Evolutionary conservation across 1,140 invertebrate genomes (phyloP).

Genomic region (Druon quercuslanigerum): DNA sequence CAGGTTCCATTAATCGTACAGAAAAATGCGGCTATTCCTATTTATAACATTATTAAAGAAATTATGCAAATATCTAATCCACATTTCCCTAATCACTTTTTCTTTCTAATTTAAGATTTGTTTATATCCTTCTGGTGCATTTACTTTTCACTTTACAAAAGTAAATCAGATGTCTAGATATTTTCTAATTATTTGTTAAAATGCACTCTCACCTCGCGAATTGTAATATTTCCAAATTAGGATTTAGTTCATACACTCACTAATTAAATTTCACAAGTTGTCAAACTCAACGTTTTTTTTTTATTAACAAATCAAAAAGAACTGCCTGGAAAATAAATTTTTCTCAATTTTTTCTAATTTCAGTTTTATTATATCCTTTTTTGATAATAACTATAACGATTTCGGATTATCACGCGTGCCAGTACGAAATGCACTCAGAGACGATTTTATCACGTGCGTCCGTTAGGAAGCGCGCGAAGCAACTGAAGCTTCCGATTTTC

Average conservation of each 20-base stretch:
- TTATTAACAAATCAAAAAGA: background rate
- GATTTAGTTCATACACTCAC: background rate
- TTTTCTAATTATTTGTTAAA: no score
- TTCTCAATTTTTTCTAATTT: background rate
- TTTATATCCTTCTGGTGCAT: no score
- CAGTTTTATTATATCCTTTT: background rate
- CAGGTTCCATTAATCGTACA: no score
- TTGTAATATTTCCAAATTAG: background rate
- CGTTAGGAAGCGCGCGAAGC: conserved; percentile 67
- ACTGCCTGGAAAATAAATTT: background rate
- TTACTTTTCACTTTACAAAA: no score
- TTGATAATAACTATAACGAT: background rate
- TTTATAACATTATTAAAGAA: no score
- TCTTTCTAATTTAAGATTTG: no score
- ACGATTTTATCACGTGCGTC: conserved; percentile 50
- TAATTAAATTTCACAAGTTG: background rate
- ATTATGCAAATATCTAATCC: no score
- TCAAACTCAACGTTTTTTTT: background rate
- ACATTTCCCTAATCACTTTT: no score
- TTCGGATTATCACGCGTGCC: conserved; percentile 19
- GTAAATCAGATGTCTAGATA: no score
- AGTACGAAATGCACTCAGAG: conserved; percentile 29
- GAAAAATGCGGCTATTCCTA: no score
- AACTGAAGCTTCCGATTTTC: conserved; percentile 58
- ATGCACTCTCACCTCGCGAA: background rate